Base-by-base conservation (phyloP, 2,888 invertebrate species). In the Drosophila histrio region DNA sequence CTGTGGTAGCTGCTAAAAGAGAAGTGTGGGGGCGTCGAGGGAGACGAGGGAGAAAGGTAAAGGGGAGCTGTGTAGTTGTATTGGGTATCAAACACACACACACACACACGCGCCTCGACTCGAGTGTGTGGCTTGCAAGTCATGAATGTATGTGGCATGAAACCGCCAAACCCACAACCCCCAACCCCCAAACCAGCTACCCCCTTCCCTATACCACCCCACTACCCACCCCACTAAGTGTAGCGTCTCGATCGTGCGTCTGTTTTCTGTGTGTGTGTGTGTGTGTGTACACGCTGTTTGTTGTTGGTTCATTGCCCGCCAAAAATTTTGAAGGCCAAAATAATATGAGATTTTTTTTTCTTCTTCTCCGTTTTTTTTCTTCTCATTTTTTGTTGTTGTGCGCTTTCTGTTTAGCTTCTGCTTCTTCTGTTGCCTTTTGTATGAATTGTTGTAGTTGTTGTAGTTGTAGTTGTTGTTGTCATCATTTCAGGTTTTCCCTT, bases 251-350 rank as follows among this genome's bases (percentile, higher is more conserved):
- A 74, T 70, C 75, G 52, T 71, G 77, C 46, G 72, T 67, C 72
- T 66, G 59, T 75, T 75, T 70, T 32, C n/a, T 9, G 3, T 13
- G 8, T 22, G 5, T 13, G 3, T 38, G n/a, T 39, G 15, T 46
- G 24, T 19, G 34, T 15, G 21, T 26, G 49, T n/a, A 19, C 39
- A 28, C 13, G 28, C 56, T 41, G 34, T 89, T 89, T 88, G 89
- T 89, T 89, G 90, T 89, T 90, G 89, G 90, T 90, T 90, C 90
- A 90, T 88, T 90, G 90, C 83, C 89, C 90, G 89, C 90, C 90
- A 88, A 90, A 90, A 80, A 81, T 88, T 86, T 90, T 90, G 89
- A 90, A 90, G 90, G 90, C 89, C 90, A 90, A 89, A 88, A 87
- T 71, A 89, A 90, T 88, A 83, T 83, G 80, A 78, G 79, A 83